A percentile compares a stretch with the other conserved stretches of the same genome.
phyloP scores from a whole-genome alignment of 2,888 invertebrate species.

The Timema podura region DNA sequence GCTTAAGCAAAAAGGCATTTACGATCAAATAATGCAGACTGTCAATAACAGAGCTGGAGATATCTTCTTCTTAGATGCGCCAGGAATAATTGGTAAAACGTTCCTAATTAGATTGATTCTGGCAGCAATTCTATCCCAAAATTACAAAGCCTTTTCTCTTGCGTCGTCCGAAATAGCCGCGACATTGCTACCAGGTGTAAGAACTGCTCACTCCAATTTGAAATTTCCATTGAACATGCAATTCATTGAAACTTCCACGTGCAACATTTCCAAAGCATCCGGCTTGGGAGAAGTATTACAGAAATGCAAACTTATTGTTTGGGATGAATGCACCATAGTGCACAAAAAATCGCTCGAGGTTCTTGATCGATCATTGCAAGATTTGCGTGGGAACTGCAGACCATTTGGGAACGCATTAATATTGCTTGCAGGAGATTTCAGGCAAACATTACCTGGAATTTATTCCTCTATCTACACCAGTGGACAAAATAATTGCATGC shows the following conservation, averaged over 20 bases:
- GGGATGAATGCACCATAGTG: background rate
- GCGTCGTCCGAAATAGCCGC: conserved; percentile 22
- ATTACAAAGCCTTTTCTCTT: background rate
- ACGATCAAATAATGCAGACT: conserved; percentile 21
- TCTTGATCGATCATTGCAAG: conserved; percentile 18
- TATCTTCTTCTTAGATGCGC: conserved; percentile 23
- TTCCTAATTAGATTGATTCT: conserved; percentile 21
- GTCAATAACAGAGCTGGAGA: conserved; percentile 19
- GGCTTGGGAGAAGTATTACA: background rate
- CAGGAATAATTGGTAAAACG: conserved; percentile 18
- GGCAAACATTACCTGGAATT: too few relatives aligned
- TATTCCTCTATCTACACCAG: conserved; percentile 10
- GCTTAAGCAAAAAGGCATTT: conserved; percentile 33
- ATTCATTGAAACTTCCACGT: conserved; percentile 26
- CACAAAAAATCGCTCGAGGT: conserved; percentile 19
- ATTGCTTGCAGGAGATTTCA: background rate
- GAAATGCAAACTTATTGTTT: background rate
- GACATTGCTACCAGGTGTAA: background rate
- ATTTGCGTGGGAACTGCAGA: conserved; percentile 17
- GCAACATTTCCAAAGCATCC: conserved; percentile 15
- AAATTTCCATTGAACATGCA: too few relatives aligned
- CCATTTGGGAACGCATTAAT: conserved; percentile 18
- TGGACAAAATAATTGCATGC: conserved; percentile 16
- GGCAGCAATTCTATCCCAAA: conserved; percentile 16
- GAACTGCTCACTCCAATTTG: too few relatives aligned